These are phyloP conservation scores for Microtus richardsoni DNA, from an alignment of 2,113 vertebrate genomes.

Conservation along the genomic window DNA sequence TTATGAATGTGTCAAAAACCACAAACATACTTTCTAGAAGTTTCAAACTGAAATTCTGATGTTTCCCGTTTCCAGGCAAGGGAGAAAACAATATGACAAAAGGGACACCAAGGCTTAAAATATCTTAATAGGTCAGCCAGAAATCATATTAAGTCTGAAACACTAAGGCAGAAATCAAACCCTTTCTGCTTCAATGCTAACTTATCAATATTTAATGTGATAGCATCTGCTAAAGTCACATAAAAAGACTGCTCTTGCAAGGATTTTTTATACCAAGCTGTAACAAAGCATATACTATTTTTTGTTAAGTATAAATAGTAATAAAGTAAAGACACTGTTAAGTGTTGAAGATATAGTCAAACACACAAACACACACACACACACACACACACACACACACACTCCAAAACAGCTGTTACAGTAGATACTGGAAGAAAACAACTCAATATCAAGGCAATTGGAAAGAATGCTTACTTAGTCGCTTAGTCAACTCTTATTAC, in stretches of 20 bases:
- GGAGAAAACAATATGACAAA: background rate
- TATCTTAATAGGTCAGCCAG: background rate
- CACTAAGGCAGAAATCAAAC: constrained; percentile 10
- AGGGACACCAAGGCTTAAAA: background rate
- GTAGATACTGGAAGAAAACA: background rate
- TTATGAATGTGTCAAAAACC: constrained; percentile 45
- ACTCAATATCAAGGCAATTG: constrained; percentile 34
- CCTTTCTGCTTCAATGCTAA: constrained; percentile 22
- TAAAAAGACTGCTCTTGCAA: background rate
- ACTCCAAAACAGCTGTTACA: background rate
- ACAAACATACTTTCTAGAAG: background rate
- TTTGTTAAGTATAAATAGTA: background rate
- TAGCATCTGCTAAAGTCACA: background rate
- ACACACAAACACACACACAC: background rate
- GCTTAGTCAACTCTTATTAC: background rate
- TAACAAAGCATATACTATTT: background rate
- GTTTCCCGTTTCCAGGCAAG: background rate
- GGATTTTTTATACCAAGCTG: background rate
- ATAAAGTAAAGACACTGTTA: background rate
- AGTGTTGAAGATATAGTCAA: background rate
- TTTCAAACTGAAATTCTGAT: constrained; percentile 23
- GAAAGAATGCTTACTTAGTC: constrained; percentile 22
- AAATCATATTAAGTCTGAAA: constrained; percentile 49
- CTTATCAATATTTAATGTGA: constrained; percentile 23
- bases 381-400: background rate